These are phyloP conservation scores for Hepsetus odoe DNA, from an alignment of 2,113 vertebrate genomes.

Conservation along the genomic window DNA sequence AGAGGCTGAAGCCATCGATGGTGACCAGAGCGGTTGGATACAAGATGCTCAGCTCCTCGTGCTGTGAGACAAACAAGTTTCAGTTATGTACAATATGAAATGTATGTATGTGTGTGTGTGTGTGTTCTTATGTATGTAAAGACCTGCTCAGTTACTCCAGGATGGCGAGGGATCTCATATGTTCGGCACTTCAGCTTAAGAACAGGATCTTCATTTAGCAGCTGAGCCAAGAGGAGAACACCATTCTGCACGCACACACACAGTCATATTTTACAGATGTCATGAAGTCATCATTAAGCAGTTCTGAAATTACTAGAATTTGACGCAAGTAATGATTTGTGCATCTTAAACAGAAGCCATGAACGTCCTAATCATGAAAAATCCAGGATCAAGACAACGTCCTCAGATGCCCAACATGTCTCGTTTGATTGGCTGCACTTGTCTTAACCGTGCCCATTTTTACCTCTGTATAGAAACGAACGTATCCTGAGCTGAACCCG, in stretches of 20 bases:
- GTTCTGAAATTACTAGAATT: no score
- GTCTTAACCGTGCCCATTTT: no score
- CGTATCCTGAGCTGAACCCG: constrained; percentile 93
- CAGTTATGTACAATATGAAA: neutral
- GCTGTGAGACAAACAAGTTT: constrained; percentile 71
- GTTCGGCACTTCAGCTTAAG: constrained; percentile 95
- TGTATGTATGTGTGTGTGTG: neutral
- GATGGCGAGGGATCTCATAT: constrained; percentile 94
- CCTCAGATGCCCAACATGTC: no score
- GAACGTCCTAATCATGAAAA: no score
- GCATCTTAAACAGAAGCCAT: no score
- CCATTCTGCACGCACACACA: constrained; percentile 77
- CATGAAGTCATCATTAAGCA: no score
- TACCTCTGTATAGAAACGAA: constrained; percentile 98
- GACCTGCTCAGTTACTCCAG: constrained; percentile 96
- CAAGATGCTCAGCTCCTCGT: constrained; percentile 94
- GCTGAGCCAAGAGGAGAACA: constrained; percentile 91
- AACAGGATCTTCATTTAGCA: constrained; percentile 92
- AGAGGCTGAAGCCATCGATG: constrained; percentile 97
- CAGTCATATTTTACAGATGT: neutral
- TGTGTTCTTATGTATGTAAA: neutral
- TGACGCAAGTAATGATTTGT: no score
- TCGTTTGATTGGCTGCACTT: no score
- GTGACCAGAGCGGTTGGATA: constrained; percentile 94
- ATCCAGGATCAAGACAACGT: no score